Conservation (phyloP, 2,888 invertebrate genomes). For the Theodoxus fluviatilis region DNA sequence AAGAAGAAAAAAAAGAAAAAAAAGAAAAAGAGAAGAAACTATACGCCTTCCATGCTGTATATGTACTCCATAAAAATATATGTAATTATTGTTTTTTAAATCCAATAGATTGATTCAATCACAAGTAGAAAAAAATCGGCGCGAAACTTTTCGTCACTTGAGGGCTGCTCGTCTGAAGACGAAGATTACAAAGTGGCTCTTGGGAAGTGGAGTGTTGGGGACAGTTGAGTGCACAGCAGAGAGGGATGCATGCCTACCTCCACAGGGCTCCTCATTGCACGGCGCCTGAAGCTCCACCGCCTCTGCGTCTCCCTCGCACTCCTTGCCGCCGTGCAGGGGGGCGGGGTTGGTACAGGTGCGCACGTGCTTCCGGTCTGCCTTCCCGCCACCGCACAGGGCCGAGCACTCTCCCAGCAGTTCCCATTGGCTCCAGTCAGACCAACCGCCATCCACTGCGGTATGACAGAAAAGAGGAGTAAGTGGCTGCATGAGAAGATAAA, state of each 20-base stretch:
- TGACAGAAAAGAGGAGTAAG: neutral
- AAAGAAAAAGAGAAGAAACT: neutral
- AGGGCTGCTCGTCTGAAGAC: neutral
- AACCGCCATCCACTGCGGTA: slow-evolving; percentile 30
- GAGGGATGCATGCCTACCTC: slow-evolving; percentile 23
- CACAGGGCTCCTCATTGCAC: slow-evolving; percentile 28
- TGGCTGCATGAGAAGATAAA: neutral
- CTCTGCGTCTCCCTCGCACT: slow-evolving; percentile 24
- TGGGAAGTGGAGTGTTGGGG: too few relatives aligned
- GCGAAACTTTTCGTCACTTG: neutral
- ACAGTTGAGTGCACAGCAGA: too few relatives aligned
- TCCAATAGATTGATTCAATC: neutral
- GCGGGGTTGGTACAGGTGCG: slow-evolving; percentile 28
- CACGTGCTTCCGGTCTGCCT: slow-evolving; percentile 1
- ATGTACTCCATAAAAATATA: neutral
- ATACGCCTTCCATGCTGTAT: neutral
- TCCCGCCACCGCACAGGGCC: slow-evolving; percentile 28
- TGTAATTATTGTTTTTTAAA: neutral
- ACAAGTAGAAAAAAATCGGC: neutral
- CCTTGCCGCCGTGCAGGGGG: slow-evolving; percentile 27
- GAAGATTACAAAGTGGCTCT: too few relatives aligned
- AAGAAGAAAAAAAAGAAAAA: neutral
- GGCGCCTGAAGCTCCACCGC: neutral
- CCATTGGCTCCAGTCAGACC: slow-evolving; percentile 23
- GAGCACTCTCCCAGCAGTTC: slow-evolving; percentile 25